Percentiles rank a stretch among this genome's conserved stretches.
These are phyloP conservation scores for Lagenorhynchus albirostris DNA, from an alignment of 2,113 vertebrate genomes.

Conservation along the genomic window DNA sequence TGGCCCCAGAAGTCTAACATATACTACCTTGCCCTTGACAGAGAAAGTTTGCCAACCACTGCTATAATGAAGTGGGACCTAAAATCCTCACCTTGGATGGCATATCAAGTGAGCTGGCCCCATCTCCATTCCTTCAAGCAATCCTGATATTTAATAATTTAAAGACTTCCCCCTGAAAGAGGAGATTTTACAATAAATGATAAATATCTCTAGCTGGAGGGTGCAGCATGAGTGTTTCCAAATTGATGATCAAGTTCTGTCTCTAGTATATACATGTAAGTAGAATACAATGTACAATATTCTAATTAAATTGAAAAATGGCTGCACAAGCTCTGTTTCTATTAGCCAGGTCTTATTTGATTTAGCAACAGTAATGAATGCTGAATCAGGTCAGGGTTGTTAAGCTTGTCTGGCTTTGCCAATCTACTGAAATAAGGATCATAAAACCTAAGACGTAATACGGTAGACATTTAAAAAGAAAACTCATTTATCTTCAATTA, in stretches of 20 bases:
- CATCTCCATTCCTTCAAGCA: background rate
- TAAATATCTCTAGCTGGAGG: background rate
- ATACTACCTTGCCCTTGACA: slow-evolving; percentile 10
- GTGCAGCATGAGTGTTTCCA: background rate
- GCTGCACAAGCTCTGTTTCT: background rate
- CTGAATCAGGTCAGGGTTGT: slow-evolving; percentile 57
- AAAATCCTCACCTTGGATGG: background rate
- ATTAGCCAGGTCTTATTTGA: slow-evolving; percentile 36
- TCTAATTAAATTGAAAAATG: slow-evolving; percentile 55
- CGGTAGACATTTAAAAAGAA: slow-evolving; percentile 41
- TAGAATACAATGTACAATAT: background rate
- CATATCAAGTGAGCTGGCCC: background rate
- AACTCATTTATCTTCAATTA: slow-evolving; percentile 57
- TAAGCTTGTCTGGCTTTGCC: slow-evolving; percentile 52
- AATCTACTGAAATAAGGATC: slow-evolving; percentile 50
- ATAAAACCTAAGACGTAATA: slow-evolving; percentile 43
- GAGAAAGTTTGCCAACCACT: background rate
- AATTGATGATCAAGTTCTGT: slow-evolving; percentile 26
- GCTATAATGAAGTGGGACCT: background rate
- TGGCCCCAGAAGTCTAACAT: background rate
- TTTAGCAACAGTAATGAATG: slow-evolving; percentile 49
- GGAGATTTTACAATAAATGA: background rate
- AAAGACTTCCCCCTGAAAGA: slow-evolving; percentile 21
- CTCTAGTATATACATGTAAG: slow-evolving; percentile 41
- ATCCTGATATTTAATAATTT: slow-evolving; percentile 39